These are phyloP conservation scores for Molanna angustata DNA, from an alignment of 2,888 invertebrate genomes.

Conservation along the genomic window DNA sequence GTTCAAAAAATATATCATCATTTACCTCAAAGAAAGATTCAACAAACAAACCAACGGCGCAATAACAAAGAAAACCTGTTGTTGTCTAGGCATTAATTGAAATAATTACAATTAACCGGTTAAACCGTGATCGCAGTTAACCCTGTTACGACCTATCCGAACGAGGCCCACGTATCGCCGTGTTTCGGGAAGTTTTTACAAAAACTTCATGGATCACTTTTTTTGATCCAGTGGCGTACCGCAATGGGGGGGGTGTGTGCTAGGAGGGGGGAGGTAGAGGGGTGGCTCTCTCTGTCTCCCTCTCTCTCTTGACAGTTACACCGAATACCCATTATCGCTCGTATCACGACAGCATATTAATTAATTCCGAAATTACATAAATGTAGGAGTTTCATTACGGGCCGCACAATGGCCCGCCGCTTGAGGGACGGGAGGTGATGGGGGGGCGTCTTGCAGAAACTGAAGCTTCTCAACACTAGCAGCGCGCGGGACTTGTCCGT, in stretches of 20 bases:
- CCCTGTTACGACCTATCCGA: too few species aligned
- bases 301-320: constrained; percentile 33
- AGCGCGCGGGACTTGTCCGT: too few species aligned
- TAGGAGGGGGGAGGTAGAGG: neutral
- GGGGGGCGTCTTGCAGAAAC: neutral
- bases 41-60: too few species aligned
- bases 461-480: neutral
- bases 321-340: constrained; percentile 33
- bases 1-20: too few species aligned
- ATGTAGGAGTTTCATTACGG: constrained; percentile 33
- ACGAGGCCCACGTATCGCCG: neutral
- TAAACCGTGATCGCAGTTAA: too few species aligned
- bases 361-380: constrained; percentile 34
- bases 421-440: neutral
- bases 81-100: too few species aligned
- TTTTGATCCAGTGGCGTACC: neutral
- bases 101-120: too few species aligned
- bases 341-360: constrained; percentile 34
- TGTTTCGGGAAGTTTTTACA: neutral
- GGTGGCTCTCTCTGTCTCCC: too few species aligned
- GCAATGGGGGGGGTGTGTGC: neutral
- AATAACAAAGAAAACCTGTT: too few species aligned
- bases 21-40: too few species aligned
- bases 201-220: neutral
- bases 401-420: constrained; percentile 27